These are phyloP conservation scores for Phataginus tetradactyla DNA, from an alignment of 2,797 vertebrate species.

Conservation along the genomic window DNA sequence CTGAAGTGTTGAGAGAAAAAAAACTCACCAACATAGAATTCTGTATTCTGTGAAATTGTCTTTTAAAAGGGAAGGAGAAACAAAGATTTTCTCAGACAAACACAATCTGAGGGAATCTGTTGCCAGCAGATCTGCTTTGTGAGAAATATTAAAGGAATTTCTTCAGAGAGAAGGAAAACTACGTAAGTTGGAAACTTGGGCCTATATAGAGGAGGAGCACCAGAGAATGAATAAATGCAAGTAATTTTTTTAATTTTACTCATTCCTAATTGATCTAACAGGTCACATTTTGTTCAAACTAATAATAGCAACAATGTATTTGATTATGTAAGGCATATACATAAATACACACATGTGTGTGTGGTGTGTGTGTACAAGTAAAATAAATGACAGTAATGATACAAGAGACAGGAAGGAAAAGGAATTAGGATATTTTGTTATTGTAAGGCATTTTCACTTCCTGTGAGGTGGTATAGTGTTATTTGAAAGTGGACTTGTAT, in stretches of 20 bases:
- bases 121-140: neutral
- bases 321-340: neutral
- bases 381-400: neutral
- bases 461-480: neutral
- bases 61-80: neutral
- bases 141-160: neutral
- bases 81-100: neutral
- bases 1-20: neutral
- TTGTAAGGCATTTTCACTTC: neutral
- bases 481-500: neutral
- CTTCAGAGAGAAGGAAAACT: neutral
- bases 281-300: neutral
- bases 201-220: neutral
- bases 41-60: neutral
- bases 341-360: neutral
- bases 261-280: neutral
- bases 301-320: neutral
- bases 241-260: neutral
- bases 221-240: neutral
- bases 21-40: neutral
- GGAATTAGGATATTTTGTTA: neutral
- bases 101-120: neutral
- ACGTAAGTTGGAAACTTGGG: neutral
- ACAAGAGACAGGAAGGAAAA: neutral
- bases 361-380: neutral